phyloP scores from a whole-genome alignment of 2,113 vertebrate genomes.

The Vanacampus margaritifer region DNA sequence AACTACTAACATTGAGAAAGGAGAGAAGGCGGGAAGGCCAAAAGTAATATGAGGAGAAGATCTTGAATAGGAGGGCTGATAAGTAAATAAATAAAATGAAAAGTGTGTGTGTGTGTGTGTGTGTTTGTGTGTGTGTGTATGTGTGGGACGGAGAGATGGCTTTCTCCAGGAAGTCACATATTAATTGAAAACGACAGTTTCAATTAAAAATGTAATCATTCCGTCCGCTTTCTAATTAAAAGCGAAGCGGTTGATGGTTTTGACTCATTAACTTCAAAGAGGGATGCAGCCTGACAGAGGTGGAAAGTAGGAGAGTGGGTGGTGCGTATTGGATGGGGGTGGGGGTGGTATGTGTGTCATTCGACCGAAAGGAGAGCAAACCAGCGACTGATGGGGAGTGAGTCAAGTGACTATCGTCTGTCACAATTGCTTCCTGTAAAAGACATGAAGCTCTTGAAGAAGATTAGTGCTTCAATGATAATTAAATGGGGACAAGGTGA shows the following conservation, averaged over 20 bases:
- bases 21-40: constrained; percentile 22
- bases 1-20: constrained; percentile 8
- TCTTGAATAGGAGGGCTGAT: constrained; percentile 41
- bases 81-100: constrained; percentile 48
- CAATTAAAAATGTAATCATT: constrained; percentile 81
- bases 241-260: constrained; percentile 73
- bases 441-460: constrained; percentile 18
- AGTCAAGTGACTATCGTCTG: constrained; percentile 31
- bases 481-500: constrained; percentile 16
- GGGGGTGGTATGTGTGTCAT: constrained; percentile 36
- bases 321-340: background rate
- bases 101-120: background rate
- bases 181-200: constrained; percentile 79
- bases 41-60: constrained; percentile 32
- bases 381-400: constrained; percentile 18
- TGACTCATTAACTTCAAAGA: constrained; percentile 80
- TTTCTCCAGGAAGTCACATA: constrained; percentile 70
- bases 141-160: constrained; percentile 22
- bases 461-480: constrained; percentile 26
- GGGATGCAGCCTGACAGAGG: constrained; percentile 44
- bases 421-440: constrained; percentile 21
- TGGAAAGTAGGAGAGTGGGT: constrained; percentile 10
- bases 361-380: constrained; percentile 29
- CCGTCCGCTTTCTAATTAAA: constrained; percentile 76
- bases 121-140: background rate